Conservation (phyloP, 2,888 invertebrate genomes). For the Hydraecia micacea region DNA sequence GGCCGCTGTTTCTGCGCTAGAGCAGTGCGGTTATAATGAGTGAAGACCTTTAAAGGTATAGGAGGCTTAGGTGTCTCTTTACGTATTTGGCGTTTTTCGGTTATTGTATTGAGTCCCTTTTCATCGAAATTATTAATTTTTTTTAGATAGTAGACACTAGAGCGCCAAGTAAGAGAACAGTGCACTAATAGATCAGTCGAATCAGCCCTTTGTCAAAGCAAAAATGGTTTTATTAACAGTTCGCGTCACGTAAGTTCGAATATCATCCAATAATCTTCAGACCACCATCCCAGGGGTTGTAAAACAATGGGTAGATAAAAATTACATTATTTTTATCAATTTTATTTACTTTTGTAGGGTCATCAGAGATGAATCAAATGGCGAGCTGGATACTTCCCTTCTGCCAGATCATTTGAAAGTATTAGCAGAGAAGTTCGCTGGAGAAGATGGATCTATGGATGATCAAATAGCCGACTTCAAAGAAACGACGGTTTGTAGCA, state of each 20-base stretch:
- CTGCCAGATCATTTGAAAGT: conserved; percentile 82
- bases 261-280: not conserved
- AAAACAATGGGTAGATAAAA: not conserved
- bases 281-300: not conserved
- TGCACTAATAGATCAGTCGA: not conserved
- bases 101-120: not conserved
- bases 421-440: conserved; percentile 78
- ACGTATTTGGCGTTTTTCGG: not conserved
- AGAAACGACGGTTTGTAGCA: conserved; percentile 79
- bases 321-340: not conserved
- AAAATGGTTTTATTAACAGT: not conserved
- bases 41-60: not conserved
- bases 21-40: too few relatives aligned
- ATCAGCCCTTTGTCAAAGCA: not conserved
- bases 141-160: not conserved
- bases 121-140: not conserved
- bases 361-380: conserved; percentile 75
- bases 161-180: too few relatives aligned
- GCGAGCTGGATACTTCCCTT: conserved; percentile 78
- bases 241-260: not conserved
- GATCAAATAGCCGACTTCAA: conserved; percentile 78
- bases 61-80: not conserved
- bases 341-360: conserved; percentile 74
- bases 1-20: too few relatives aligned
- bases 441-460: conserved; percentile 80